A percentile compares a stretch with the other conserved stretches of the same genome.
phyloP scores from a whole-genome alignment of 2,888 invertebrate genomes.

The Drosophila emarginata region DNA sequence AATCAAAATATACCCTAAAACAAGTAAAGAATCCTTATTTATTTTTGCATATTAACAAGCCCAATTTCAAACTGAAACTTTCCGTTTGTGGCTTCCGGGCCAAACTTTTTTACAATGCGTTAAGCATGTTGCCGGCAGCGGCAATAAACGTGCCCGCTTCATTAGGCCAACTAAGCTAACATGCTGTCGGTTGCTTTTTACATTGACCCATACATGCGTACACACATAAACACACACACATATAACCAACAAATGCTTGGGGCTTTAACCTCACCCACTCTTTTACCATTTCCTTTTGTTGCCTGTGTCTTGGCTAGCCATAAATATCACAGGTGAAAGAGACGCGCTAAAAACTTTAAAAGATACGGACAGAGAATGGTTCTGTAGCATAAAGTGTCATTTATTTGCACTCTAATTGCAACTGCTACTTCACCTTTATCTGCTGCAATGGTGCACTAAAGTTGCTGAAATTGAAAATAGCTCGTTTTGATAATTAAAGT shows the following conservation, averaged over 20 bases:
- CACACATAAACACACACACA: background rate
- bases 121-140: conserved; percentile 24
- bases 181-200: background rate
- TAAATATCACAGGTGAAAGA: conserved; percentile 44
- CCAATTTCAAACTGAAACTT: background rate
- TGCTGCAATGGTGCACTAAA: conserved; percentile 34
- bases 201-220: background rate
- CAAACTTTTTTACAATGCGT: conserved; percentile 4
- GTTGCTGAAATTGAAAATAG: conserved; percentile 63
- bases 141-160: conserved; percentile 4
- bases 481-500: conserved; percentile 67
- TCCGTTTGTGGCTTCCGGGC: background rate
- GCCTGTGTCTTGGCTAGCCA: conserved; percentile 4
- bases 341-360: conserved; percentile 10
- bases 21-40: background rate
- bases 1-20: conserved; percentile 11
- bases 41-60: conserved; percentile 1
- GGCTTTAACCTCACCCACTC: background rate
- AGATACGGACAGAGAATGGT: background rate
- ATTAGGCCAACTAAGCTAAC: conserved; percentile 10
- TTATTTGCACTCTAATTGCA: conserved; percentile 49
- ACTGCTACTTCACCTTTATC: background rate
- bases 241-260: background rate
- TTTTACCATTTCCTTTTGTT: background rate
- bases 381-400: conserved; percentile 20